Evolutionary conservation across 2,888 invertebrate species (phyloP), one percentile per base, ranked within the genome.

Genomic region (Epistrophe eligans): DNA sequence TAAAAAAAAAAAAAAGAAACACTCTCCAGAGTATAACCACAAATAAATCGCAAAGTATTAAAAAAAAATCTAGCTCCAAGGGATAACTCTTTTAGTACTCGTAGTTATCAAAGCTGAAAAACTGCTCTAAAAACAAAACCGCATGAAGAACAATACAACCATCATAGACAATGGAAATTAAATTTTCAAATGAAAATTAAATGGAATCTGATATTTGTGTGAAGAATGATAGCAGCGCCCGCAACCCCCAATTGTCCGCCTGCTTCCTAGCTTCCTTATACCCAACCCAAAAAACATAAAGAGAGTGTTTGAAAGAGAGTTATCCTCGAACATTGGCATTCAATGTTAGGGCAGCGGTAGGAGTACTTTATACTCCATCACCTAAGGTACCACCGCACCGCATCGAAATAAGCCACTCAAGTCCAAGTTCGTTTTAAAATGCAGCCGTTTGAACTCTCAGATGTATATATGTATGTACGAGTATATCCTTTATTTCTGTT

Each of bases 151-250:
- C 73, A 72, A 74, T 64, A 67, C 60, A 40, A 70, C 24, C 24
- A 24, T 15, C 91, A 40, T 70, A 89, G 90, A 91, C 89, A 91
- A 91, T 91, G 89, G 90, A 90, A 90, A 90, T 90, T 90, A 90
- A 91, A 91, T 90, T 91, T 90, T 67, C 71, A 80, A 80, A 84
- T 84, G 81, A 72, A 85, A 82, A 79, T 73, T 85, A 82, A 85
- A 82, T 74, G 85, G 67, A 82, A 82, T 82, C 77, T 71, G 82
- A 85, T 85, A 82, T 82, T 79, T 57, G 85, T 85, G 85, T 79
- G 85, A 85, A 85, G 64, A 52, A 64, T 79, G 24, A 45, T 50
- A 79, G 17, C 77, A 79, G 17, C 77, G 52, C 17, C 67, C 1
- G 38, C 67, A 10, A 10, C 40, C 55, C 7, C 45, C 50, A 5